Evolutionary conservation across 2,797 vertebrate species (phyloP).

Genomic region (Anisognathus igniventris): DNA sequence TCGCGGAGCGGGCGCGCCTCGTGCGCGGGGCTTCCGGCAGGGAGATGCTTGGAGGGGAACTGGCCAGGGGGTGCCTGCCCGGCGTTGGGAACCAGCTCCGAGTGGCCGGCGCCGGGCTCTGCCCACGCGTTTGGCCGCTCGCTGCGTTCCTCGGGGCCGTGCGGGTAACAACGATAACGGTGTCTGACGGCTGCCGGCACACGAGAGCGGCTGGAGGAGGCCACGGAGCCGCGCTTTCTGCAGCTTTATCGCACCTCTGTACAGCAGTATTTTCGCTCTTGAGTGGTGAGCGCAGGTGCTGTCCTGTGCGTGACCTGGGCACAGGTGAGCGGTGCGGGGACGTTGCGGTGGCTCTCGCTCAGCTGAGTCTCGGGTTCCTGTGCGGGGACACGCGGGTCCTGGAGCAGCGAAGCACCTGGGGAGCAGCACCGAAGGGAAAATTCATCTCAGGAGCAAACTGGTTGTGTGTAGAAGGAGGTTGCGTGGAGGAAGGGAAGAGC

Average conservation of each 20-base stretch:
- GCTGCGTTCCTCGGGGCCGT: neutral
- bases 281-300: neutral
- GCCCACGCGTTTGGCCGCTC: neutral
- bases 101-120: rapidly evolving
- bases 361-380: rapidly evolving
- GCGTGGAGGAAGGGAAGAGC: neutral
- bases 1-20: neutral
- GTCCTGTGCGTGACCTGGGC: rapidly evolving
- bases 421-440: neutral
- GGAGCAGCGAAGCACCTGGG: neutral
- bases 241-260: rapidly evolving
- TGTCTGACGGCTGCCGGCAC: neutral
- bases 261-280: rapidly evolving
- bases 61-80: rapidly evolving
- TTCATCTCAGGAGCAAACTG: no score
- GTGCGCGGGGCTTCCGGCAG: neutral
- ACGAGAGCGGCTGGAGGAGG: neutral
- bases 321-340: rapidly evolving
- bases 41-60: neutral
- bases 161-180: neutral
- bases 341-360: rapidly evolving
- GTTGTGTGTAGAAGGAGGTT: neutral
- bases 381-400: neutral
- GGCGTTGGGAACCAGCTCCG: rapidly evolving
- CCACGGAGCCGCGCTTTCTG: neutral